Evolutionary conservation across 2,113 vertebrate species (phyloP).

Genomic region (Rhegmatorhina hoffmannsi): DNA sequence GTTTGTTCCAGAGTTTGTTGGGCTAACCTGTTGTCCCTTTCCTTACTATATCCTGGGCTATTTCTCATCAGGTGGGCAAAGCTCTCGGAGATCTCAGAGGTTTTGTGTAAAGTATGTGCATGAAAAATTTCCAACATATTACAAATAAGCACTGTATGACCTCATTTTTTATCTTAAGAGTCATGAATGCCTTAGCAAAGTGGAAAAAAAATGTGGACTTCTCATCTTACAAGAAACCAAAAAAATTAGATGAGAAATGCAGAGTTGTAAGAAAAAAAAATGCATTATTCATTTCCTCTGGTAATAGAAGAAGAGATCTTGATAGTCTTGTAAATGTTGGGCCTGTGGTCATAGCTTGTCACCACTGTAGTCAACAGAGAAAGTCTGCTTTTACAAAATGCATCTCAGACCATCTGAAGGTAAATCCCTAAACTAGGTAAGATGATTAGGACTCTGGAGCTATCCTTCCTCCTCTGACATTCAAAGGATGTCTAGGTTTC

Average conservation of each 20-base stretch:
- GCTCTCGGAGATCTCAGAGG: neutral
- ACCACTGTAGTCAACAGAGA: neutral
- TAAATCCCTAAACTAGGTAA: neutral
- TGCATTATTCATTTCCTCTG: slow-evolving; percentile 3
- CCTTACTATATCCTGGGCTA: neutral
- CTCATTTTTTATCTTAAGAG: neutral
- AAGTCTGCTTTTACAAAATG: neutral
- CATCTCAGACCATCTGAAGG: neutral
- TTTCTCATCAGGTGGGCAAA: neutral
- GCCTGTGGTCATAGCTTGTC: neutral
- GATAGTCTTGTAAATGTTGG: neutral
- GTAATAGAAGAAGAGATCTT: neutral
- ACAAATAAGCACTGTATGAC: neutral
- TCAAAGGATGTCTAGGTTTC: neutral
- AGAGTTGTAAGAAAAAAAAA: neutral
- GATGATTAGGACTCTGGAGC: neutral
- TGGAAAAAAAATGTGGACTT: neutral
- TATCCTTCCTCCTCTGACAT: neutral
- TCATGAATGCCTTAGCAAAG: neutral
- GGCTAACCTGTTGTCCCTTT: neutral
- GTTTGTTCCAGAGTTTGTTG: neutral
- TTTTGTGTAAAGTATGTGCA: neutral
- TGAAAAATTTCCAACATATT: neutral
- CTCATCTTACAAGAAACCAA: neutral
- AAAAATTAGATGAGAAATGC: neutral